Evolutionary conservation across 2,888 invertebrate species (phyloP), one percentile per base, ranked within the genome.

Genomic region (Rhimphoctona megacephalus): DNA sequence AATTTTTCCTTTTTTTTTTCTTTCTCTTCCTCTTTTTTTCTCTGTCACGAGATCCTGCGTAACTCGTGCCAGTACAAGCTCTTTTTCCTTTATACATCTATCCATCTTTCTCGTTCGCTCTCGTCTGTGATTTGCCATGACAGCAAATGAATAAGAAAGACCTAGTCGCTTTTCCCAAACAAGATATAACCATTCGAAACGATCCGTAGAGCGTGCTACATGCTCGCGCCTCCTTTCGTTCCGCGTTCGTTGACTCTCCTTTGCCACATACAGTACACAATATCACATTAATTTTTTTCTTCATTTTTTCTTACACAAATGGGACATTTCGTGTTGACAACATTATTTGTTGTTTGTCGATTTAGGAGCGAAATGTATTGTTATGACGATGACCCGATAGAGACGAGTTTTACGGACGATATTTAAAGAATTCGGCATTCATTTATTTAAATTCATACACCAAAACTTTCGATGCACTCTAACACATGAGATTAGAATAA

Each of bases 1-100:
- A 78, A 81, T 46, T 66, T 81, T n/a, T 74, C 76, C 14, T 69
- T 70, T 82, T 76, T 25, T 80, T 85, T 49, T 79, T 74, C 81
- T 72, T 72, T 17, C 7, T 77, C 64, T 67, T 54, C 52, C 61
- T 69, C 49, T 25, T 82, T 74, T 39, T 54, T 22, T 69, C 81
- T 64, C 77, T 46, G 64, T 70, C 70, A 70, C 70, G 70, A 70
- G 46, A 46, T 43, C 70, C 30, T 70, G 70, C 70, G 46, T 49
- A 49, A 70, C 70, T 49, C 70, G 46, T 70, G 70, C 70, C 70
- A 70, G 30, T 70, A 70, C 70, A 19, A 70, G 30, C 66, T 78
- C 54, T 54, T 36, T 66, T 70, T 39, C 19, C 36, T 52, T 17
- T 9, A 39, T 78, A 46, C 14, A 52, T 67, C 61, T 64, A 57